Percentiles rank a stretch among this genome's conserved stretches.
Conservation (phyloP, 2,888 invertebrate species). For the Chelonus formosanus region DNA sequence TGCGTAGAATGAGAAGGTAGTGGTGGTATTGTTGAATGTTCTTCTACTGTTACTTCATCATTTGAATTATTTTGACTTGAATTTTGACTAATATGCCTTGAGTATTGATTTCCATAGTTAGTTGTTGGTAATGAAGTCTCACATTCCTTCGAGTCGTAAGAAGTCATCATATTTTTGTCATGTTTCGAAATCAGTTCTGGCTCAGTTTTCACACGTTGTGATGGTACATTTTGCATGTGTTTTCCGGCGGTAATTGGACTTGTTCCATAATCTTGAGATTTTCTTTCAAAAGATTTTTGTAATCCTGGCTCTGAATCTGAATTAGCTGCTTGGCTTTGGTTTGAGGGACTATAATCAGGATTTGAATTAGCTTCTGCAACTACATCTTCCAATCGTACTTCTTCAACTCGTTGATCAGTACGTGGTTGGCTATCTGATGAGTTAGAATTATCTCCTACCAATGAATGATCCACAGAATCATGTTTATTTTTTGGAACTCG, state of each 20-base stretch:
- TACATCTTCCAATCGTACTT: slow-evolving; percentile 60
- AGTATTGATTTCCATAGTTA: slow-evolving; percentile 47
- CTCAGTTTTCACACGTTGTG: slow-evolving; percentile 42
- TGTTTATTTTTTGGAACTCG: slow-evolving; percentile 56
- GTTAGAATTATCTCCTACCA: slow-evolving; percentile 62
- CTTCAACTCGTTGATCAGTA: slow-evolving; percentile 61
- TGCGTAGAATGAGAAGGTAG: slow-evolving; percentile 23
- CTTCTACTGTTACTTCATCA: slow-evolving; percentile 54
- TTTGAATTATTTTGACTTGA: slow-evolving; percentile 21
- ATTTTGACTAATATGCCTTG: slow-evolving; percentile 40
- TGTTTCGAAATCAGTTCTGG: slow-evolving; percentile 40
- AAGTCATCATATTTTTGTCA: slow-evolving; percentile 44
- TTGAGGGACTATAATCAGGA: slow-evolving; percentile 55
- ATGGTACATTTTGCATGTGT: slow-evolving; percentile 42
- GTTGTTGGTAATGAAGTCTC: slow-evolving; percentile 44
- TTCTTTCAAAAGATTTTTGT: slow-evolving; percentile 52
- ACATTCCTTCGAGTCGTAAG: slow-evolving; percentile 43
- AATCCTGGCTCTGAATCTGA: slow-evolving; percentile 52
- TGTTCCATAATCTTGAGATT: slow-evolving; percentile 45
- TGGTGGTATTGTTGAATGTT: slow-evolving; percentile 31
- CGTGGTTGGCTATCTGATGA: slow-evolving; percentile 60
- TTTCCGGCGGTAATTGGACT: slow-evolving; percentile 41
- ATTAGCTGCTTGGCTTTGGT: slow-evolving; percentile 51
- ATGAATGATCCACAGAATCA: slow-evolving; percentile 53
- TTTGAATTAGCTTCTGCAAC: slow-evolving; percentile 59